phyloP scores from a whole-genome alignment of 2,888 invertebrate genomes.

The Plagodis dolabraria region DNA sequence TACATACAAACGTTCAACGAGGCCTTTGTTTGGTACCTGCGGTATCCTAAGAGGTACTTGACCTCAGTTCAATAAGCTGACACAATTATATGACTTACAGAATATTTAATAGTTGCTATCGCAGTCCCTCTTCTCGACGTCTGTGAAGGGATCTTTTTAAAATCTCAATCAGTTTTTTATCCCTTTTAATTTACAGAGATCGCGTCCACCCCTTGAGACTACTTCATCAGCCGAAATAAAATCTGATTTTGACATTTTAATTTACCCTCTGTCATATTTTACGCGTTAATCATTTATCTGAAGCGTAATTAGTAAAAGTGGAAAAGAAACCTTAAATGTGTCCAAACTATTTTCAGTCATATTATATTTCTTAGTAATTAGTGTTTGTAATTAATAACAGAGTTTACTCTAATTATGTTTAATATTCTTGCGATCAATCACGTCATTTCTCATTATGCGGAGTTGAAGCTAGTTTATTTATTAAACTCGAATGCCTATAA shows the following conservation, averaged over 20 bases:
- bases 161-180: conserved; percentile 9
- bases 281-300: conserved; percentile 17
- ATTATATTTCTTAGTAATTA: no score
- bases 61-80: no score
- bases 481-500: no score
- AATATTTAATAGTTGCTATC: no score
- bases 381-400: no score
- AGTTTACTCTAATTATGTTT: no score
- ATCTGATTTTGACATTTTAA: conserved; percentile 25
- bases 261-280: conserved; percentile 18
- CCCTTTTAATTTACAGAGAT: conserved; percentile 15
- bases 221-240: conserved; percentile 21
- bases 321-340: not conserved
- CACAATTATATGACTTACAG: no score
- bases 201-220: conserved; percentile 16
- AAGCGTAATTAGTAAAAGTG: conserved; percentile 9
- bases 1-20: no score
- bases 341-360: no score
- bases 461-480: not conserved
- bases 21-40: no score
- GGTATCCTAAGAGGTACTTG: no score
- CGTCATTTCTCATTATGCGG: conserved; percentile 24
- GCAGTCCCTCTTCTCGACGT: no score
- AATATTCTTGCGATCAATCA: conserved; percentile 13
- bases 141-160: conserved; percentile 2